These are phyloP conservation scores for Carabus problematicus DNA, from an alignment of 2,888 invertebrate genomes.

Conservation along the genomic window DNA sequence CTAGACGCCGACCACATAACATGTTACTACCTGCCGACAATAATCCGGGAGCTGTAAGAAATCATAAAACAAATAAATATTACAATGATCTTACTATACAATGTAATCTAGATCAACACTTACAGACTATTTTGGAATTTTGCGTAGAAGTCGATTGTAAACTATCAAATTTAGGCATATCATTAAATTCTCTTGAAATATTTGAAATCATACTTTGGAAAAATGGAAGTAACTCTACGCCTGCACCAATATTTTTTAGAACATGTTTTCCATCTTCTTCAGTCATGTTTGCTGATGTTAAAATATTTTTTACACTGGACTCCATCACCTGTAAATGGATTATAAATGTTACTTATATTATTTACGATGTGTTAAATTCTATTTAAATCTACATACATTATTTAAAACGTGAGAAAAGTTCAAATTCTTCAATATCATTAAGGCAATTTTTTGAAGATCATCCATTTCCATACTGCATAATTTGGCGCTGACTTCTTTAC, in stretches of 20 bases:
- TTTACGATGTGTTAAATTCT: background rate
- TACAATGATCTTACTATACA: constrained; percentile 11
- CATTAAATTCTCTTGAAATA: constrained; percentile 49
- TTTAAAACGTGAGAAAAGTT: constrained; percentile 58
- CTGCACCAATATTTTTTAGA: constrained; percentile 57
- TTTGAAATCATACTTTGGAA: constrained; percentile 57
- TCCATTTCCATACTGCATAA: constrained; percentile 61
- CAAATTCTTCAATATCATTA: constrained; percentile 59
- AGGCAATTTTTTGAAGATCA: constrained; percentile 57
- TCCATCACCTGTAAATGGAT: constrained; percentile 58
- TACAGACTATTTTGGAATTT: constrained; percentile 23
- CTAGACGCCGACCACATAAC: constrained; percentile 68
- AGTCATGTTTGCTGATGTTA: constrained; percentile 62
- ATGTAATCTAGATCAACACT: constrained; percentile 17
- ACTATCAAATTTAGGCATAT: constrained; percentile 16
- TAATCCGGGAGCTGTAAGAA: constrained; percentile 58
- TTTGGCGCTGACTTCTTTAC: constrained; percentile 57
- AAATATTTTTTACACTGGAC: constrained; percentile 60
- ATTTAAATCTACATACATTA: constrained; percentile 52
- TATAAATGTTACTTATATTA: constrained; percentile 45
- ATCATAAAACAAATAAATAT: constrained; percentile 18
- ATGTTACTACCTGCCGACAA: constrained; percentile 66
- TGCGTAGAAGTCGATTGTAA: constrained; percentile 14
- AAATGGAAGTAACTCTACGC: constrained; percentile 60
- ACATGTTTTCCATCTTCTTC: constrained; percentile 60